phyloP scores from a whole-genome alignment of 2,888 invertebrate species.

The Lasioglossum figueresi region DNA sequence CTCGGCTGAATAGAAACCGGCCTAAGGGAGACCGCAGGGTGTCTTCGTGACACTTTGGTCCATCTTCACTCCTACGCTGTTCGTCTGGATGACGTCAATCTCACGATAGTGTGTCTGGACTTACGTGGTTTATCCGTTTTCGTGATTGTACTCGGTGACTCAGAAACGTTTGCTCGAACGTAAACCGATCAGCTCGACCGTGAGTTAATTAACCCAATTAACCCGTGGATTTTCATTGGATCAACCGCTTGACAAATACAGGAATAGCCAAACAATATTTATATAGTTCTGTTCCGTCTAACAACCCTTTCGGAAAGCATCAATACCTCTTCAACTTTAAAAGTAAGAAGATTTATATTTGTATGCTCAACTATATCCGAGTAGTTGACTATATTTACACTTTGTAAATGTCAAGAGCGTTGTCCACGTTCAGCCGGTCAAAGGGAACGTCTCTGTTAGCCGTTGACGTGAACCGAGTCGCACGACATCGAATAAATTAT shows the following conservation, averaged over 20 bases:
- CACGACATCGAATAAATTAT: slow-evolving; percentile 16
- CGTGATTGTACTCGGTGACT: background rate
- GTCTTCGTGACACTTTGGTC: slow-evolving; percentile 21
- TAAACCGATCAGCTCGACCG: background rate
- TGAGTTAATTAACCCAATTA: background rate
- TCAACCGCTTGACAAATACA: background rate
- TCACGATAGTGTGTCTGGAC: slow-evolving; percentile 25
- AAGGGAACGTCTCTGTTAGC: slow-evolving; percentile 22
- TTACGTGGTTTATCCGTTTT: slow-evolving; percentile 20
- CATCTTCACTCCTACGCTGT: slow-evolving; percentile 57
- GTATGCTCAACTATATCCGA: background rate
- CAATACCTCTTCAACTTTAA: background rate
- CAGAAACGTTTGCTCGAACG: background rate
- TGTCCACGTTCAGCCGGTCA: background rate
- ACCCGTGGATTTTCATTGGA: background rate
- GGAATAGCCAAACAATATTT: background rate
- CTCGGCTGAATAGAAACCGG: slow-evolving; percentile 32
- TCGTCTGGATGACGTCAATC: slow-evolving; percentile 64
- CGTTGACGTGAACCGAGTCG: background rate
- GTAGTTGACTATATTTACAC: background rate
- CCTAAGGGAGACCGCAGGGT: slow-evolving; percentile 34
- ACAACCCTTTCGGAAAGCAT: background rate
- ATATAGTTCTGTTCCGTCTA: no score
- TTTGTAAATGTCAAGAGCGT: background rate
- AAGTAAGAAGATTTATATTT: background rate